Base-by-base conservation (phyloP, 2,797 vertebrate species). In the Acomys russatus region DNA sequence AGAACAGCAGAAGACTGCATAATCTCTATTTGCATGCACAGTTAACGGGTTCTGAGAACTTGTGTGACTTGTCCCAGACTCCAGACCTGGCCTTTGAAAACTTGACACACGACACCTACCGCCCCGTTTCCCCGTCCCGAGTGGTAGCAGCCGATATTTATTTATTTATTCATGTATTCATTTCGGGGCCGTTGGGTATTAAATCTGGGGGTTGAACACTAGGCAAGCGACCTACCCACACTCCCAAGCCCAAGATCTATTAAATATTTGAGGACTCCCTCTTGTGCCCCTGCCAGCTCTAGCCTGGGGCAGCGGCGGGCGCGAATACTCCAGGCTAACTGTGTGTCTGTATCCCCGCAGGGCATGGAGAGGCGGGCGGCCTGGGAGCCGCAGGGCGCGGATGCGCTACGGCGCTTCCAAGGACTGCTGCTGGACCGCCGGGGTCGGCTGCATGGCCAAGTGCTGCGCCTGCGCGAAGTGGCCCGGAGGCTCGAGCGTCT, bases 351-450 rank as follows among this genome's bases (percentile, higher is more conserved):
- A 87, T 97, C 93, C 74, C 79, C 8, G 80, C 97, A 98, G 98
- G 89, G 38, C 94, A 98, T 98, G 98, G 98, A 98, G 71, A 86
- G 90, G 49, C 96, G 33, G 0, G 7, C 63, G 0, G 91, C 88
- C 85, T 51, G 93, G 22, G 91, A 73, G 28, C 84, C 12, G 0
- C 97, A 93, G 0, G 28, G 49, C 0, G 30, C 68, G 0, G 98
- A 98, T 14, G 97, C 98, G 30, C 98, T 98, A 0, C 96, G 93
- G 1, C 95, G 97, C 66, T 98, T 98, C 96, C 97, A 98, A 6
- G 44, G 12, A 0, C 38, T 88, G 6, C 98, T 99, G 94, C 89
- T 98, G 97, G 98, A 98, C 63, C 98, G 98, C 95, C 98, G 98
- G 0, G 95, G 0, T 35, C 96, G 71, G 73, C 97, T 99, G 90